Conservation (phyloP, 2,113 vertebrate species). For the Elanoides forficatus region DNA sequence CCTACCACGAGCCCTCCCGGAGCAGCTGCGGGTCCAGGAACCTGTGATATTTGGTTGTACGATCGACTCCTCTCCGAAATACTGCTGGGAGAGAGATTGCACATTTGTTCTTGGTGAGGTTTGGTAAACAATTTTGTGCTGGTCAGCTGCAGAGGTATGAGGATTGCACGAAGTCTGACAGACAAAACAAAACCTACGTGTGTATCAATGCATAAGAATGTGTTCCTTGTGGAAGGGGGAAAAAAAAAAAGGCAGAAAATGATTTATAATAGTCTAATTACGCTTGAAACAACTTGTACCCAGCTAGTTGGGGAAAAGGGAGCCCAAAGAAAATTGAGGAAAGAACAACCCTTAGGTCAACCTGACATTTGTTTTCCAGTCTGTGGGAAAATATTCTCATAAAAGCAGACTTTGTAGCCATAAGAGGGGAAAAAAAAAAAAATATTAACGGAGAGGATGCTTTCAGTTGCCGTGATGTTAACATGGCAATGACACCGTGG, state of each 20-base stretch:
- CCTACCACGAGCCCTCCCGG: accelerated
- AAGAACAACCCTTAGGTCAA: slow-evolving; percentile 27
- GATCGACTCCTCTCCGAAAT: background rate
- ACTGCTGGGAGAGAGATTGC: background rate
- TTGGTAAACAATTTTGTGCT: background rate
- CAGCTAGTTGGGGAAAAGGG: background rate
- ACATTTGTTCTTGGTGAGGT: background rate
- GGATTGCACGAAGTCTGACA: background rate
- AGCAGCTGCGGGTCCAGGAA: background rate
- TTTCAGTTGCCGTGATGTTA: background rate
- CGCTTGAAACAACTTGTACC: slow-evolving; percentile 14
- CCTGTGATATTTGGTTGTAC: accelerated
- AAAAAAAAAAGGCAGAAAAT: background rate
- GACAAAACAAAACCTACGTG: background rate
- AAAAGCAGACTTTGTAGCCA: background rate
- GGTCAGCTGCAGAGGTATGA: background rate
- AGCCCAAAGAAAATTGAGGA: background rate
- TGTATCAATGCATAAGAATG: background rate
- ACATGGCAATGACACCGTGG: accelerated
- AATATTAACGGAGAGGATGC: background rate
- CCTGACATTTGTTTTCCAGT: slow-evolving; percentile 36
- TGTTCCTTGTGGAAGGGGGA: background rate
- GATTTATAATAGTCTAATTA: background rate
- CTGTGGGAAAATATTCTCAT: background rate
- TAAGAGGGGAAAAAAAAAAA: background rate